phyloP scores from a whole-genome alignment of 2,797 vertebrate genomes.

The Myiothlypis chrysogaster region DNA sequence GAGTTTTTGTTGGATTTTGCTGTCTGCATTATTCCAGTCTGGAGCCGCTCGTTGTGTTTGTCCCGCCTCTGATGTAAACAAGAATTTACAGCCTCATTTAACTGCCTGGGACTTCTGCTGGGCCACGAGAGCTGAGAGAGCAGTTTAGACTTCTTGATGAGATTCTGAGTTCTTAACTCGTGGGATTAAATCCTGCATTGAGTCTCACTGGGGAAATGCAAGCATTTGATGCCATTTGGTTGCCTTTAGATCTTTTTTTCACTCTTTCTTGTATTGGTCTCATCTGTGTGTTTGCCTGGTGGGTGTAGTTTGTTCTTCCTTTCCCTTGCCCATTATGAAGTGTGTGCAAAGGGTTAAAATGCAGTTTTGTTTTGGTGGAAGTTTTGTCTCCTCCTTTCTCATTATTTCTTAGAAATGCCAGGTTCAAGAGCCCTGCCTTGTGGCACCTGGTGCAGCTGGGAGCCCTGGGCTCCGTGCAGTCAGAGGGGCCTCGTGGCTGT shows the following conservation, averaged over 20 bases:
- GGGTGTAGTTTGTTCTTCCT: background rate
- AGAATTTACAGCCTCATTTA: background rate
- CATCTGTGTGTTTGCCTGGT: background rate
- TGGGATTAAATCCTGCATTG: background rate
- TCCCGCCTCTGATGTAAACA: background rate
- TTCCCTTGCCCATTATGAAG: background rate
- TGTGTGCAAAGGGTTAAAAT: background rate
- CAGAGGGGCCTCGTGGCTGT: background rate
- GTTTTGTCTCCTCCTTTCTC: background rate
- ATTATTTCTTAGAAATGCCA: background rate
- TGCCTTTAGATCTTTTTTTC: background rate
- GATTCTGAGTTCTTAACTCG: background rate
- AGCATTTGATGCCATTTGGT: background rate
- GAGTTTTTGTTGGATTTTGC: background rate
- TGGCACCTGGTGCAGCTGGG: background rate
- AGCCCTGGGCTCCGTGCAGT: background rate
- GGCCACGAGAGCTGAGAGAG: background rate
- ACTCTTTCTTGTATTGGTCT: background rate
- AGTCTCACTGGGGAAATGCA: background rate
- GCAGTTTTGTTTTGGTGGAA: background rate
- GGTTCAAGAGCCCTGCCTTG: fast-evolving
- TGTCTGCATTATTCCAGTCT: background rate
- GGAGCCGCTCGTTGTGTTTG: background rate
- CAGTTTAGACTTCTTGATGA: background rate
- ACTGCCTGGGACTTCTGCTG: background rate